Base-by-base conservation (phyloP, 2,888 invertebrate species). In the Willowsia nigromaculata region DNA sequence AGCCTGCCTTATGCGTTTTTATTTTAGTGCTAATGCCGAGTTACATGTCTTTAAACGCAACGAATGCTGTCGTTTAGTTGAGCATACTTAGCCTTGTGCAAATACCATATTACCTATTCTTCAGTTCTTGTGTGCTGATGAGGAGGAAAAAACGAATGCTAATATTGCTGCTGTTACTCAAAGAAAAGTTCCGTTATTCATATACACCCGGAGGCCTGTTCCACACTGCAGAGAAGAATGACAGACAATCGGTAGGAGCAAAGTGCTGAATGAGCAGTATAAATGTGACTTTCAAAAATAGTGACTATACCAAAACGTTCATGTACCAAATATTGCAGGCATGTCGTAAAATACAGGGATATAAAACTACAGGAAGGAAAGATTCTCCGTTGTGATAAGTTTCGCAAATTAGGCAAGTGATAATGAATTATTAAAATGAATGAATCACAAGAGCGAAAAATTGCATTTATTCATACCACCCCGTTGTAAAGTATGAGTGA, bases 141-240 rank as follows among this genome's bases (percentile, higher is more conserved):
- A 84, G 22, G 59, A 88, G 88, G 76, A 65, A 82, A 87, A 87
- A 85, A 65, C 50, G 22, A 65, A 76, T 62, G 50, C 30, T 65
- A 65, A 30, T 65, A 65, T 13, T 71, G 74, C 30, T 74, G 74
- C 71, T 68, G 62, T 56, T 74, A 27, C 86, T 88, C 18, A 62
- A 82, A 86, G 82, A 85, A 88, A 89, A 89, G 80, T 84, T 33
- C 88, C 84, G 88, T 89, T 89, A 89, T 68, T 56, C 47, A 78
- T 78, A 65, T 89, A 89, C 88, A 89, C 88, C 88, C 84, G 88
- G 84, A 89, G 88, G 88, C 88, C 84, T 84, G 88, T 89, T 89
- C 88, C 88, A 89, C 80, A 88, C 88, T 82, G 53, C 27, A 80
- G 37, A 33, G 18, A 18, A 78, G 37, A 71, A 40, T 71, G 86